These are phyloP conservation scores for Perca fluviatilis DNA, from an alignment of 2,113 vertebrate species.

Conservation along the genomic window DNA sequence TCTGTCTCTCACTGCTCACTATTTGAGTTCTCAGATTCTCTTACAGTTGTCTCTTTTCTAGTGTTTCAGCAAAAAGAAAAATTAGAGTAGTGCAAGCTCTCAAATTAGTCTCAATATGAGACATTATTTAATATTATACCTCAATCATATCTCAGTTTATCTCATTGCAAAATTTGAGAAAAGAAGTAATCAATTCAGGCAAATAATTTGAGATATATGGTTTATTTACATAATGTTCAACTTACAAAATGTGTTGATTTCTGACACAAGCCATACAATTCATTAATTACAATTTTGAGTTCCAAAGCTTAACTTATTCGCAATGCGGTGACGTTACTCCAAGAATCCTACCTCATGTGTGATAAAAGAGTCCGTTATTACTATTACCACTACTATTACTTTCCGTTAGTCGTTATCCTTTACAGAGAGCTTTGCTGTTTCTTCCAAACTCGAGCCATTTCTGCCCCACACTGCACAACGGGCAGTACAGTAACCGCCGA, in stretches of 20 bases:
- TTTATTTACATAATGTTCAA: neutral
- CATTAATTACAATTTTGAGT: too few relatives aligned
- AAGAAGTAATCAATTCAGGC: constrained; percentile 1
- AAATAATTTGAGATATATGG: neutral
- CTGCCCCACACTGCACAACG: too few relatives aligned
- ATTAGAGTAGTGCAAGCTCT: neutral
- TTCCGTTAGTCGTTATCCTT: neutral
- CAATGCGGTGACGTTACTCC: neutral
- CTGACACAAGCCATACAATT: too few relatives aligned
- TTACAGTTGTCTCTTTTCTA: neutral
- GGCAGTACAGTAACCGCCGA: too few relatives aligned
- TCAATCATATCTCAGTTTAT: neutral
- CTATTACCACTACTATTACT: neutral
- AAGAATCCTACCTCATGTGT: neutral
- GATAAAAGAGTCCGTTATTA: neutral
- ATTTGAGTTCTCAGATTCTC: constrained; percentile 11
- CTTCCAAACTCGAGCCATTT: neutral
- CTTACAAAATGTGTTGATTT: too few relatives aligned
- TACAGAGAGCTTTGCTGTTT: neutral
- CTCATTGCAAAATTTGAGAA: neutral
- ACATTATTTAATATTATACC: neutral
- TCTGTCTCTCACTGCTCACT: constrained; percentile 5
- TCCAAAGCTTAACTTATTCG: too few relatives aligned
- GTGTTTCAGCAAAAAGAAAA: neutral
- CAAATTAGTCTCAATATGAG: neutral